Conservation (phyloP, 2,888 invertebrate genomes). For the Eristalis pertinax region DNA sequence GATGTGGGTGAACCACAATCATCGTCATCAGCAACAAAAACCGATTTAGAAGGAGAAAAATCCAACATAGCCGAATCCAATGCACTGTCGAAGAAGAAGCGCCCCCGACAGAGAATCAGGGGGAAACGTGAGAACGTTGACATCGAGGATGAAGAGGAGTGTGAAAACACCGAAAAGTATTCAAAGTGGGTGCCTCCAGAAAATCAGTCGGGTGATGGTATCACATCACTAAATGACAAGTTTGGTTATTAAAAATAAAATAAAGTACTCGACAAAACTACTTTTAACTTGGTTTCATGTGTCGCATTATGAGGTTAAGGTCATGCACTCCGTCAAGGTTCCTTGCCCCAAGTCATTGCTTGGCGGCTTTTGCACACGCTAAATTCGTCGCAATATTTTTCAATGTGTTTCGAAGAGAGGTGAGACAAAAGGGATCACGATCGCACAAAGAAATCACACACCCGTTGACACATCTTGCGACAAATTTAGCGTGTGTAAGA, state of each 20-base stretch:
- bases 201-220: conserved; percentile 89
- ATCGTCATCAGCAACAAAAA: neutral
- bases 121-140: conserved; percentile 79
- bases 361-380: too few species aligned
- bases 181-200: conserved; percentile 90
- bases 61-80: neutral
- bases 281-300: too few species aligned
- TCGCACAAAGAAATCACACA: too few species aligned
- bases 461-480: too few species aligned
- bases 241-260: conserved; percentile 85
- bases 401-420: too few species aligned
- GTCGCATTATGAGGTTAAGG: too few species aligned
- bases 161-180: conserved; percentile 84
- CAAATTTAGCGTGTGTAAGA: too few species aligned
- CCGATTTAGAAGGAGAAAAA: neutral
- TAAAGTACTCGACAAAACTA: neutral
- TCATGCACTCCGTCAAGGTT: too few species aligned
- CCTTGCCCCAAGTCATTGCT: too few species aligned
- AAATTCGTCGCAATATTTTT: too few species aligned
- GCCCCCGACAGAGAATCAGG: conserved; percentile 78
- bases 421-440: too few species aligned
- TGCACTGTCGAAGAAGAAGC: conserved; percentile 74
- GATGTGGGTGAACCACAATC: neutral
- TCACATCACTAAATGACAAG: conserved; percentile 89
- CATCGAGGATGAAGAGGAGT: conserved; percentile 81